phyloP scores from a whole-genome alignment of 2,113 vertebrate species.

The Pedetes capensis region DNA sequence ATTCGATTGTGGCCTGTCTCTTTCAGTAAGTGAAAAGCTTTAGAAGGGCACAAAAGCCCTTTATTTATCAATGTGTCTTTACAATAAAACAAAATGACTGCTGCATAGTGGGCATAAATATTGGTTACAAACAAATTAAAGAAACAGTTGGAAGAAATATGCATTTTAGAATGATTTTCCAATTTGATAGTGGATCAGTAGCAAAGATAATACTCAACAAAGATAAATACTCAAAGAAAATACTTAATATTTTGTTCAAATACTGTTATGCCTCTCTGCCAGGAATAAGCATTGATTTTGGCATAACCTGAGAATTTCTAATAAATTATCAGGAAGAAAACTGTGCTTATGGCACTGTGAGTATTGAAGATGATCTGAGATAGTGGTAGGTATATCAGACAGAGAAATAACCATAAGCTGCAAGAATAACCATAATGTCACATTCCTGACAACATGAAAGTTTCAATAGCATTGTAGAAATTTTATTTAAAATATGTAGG shows the following conservation, averaged over 20 bases:
- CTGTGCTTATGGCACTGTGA: not conserved
- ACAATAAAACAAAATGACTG: not conserved
- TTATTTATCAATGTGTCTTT: not conserved
- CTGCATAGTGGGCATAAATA: not conserved
- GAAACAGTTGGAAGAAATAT: not conserved
- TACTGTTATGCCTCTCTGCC: not conserved
- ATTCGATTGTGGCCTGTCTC: not conserved
- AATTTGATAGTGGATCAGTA: not conserved
- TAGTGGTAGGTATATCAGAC: not conserved
- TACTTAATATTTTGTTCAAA: no score
- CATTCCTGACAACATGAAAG: not conserved
- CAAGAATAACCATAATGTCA: not conserved
- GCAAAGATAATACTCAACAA: not conserved
- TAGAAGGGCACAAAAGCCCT: not conserved
- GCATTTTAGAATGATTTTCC: not conserved
- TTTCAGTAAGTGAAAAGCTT: not conserved
- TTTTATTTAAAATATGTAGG: conserved; percentile 34
- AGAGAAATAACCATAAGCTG: not conserved
- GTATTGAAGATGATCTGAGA: not conserved
- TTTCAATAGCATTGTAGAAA: not conserved
- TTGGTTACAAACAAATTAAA: not conserved
- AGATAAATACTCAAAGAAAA: no score
- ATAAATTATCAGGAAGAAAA: not conserved
- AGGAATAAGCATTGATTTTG: not conserved
- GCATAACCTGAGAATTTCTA: not conserved